phyloP scores from a whole-genome alignment of 1,140 invertebrate species.

The Apis laboriosa region DNA sequence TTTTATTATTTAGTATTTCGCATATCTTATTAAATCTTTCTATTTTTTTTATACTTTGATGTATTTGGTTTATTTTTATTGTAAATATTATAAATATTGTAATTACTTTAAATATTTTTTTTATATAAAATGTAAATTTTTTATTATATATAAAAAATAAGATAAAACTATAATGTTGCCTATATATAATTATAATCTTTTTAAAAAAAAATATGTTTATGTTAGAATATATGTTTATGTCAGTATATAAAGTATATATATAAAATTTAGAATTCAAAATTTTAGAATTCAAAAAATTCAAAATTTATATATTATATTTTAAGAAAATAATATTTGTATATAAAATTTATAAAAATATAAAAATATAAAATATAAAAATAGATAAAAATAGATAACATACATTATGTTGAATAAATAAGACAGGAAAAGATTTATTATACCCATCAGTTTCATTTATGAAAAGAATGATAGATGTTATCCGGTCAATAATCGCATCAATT shows the following conservation, averaged over 20 bases:
- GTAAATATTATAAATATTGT: neutral
- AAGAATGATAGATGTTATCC: conserved; percentile 16
- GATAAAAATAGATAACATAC: neutral
- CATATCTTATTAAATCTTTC: neutral
- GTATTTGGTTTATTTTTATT: neutral
- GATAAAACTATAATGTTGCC: too few species aligned
- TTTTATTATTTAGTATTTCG: neutral
- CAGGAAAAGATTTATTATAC: conserved; percentile 9
- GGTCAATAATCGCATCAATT: conserved; percentile 22
- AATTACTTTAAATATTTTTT: too few species aligned
- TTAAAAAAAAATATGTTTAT: too few species aligned
- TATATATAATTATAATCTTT: too few species aligned
- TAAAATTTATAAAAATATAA: neutral
- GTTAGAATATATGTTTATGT: too few species aligned
- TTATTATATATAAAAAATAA: too few species aligned
- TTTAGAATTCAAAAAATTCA: neutral
- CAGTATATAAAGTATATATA: too few species aligned
- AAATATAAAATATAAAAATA: neutral
- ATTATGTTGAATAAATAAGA: neutral
- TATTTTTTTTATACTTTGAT: neutral
- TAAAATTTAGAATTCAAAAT: neutral
- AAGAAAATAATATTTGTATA: neutral
- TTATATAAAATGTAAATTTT: too few species aligned
- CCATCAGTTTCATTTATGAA: neutral
- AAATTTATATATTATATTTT: neutral